Evolutionary conservation across 2,888 invertebrate genomes (phyloP).

Genomic region (Eristalis intricaria): DNA sequence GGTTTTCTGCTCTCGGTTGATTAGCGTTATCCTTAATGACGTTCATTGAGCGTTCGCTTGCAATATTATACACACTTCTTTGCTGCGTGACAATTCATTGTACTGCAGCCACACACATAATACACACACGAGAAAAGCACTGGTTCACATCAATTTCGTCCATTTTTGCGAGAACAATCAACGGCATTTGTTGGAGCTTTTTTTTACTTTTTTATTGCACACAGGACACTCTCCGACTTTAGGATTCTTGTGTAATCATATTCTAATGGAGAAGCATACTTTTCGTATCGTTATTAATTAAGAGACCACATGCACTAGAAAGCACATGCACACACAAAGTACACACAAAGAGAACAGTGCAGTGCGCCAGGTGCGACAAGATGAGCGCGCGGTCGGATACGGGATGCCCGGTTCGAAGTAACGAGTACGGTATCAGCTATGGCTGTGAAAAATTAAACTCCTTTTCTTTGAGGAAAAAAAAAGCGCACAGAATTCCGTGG

Average conservation of each 20-base stretch:
- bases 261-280: background rate
- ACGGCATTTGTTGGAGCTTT: slow-evolving; percentile 28
- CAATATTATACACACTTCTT: slow-evolving; percentile 20
- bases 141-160: slow-evolving; percentile 30
- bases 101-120: slow-evolving; percentile 19
- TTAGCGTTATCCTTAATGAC: slow-evolving; percentile 54
- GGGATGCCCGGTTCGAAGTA: slow-evolving; percentile 1
- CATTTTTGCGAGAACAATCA: slow-evolving; percentile 2
- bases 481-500: slow-evolving; percentile 54
- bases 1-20: slow-evolving; percentile 8
- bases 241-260: slow-evolving; percentile 55
- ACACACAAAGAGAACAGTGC: background rate
- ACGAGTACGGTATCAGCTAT: background rate
- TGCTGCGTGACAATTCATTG: slow-evolving; percentile 44
- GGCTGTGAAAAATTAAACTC: background rate
- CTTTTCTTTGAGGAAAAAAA: slow-evolving; percentile 8
- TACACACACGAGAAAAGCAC: slow-evolving; percentile 19
- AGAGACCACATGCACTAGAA: background rate
- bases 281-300: slow-evolving; percentile 19
- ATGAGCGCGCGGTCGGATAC: slow-evolving; percentile 22
- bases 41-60: background rate
- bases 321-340: slow-evolving; percentile 13
- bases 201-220: background rate
- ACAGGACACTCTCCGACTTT: background rate
- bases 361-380: background rate